These are phyloP conservation scores for Osmerus mordax DNA, from an alignment of 2,113 vertebrate species.

Conservation along the genomic window DNA sequence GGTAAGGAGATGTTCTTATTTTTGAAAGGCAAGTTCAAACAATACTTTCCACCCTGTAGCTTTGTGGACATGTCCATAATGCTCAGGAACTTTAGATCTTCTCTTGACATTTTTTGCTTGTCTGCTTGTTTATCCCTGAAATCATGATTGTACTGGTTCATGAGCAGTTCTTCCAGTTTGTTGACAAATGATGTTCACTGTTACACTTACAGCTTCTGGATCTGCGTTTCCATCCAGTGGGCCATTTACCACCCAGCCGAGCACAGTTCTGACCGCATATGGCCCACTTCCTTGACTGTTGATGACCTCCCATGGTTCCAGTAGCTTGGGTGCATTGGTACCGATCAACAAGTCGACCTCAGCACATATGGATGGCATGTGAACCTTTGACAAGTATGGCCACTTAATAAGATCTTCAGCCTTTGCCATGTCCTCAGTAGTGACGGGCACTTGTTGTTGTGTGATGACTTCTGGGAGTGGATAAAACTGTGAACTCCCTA, in stretches of 20 bases:
- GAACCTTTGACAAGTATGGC: not conserved
- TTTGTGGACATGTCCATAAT: too few relatives aligned
- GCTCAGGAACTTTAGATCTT: conserved; percentile 2
- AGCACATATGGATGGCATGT: not conserved
- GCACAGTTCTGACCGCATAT: too few relatives aligned
- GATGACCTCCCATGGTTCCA: conserved; percentile 2
- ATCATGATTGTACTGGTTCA: too few relatives aligned
- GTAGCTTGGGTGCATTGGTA: not conserved
- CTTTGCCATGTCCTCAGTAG: too few relatives aligned
- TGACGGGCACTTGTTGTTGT: conserved; percentile 5
- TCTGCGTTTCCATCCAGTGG: too few relatives aligned
- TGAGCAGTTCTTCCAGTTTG: not conserved
- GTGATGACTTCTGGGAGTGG: conserved; percentile 4
- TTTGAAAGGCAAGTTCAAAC: not conserved
- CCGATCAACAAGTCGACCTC: not conserved
- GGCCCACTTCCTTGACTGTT: not conserved
- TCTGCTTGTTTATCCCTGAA: too few relatives aligned
- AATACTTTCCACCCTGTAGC: too few relatives aligned
- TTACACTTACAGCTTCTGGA: too few relatives aligned
- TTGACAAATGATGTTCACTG: not conserved
- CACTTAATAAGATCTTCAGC: conserved; percentile 1
- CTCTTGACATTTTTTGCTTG: not conserved
- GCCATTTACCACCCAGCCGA: too few relatives aligned
- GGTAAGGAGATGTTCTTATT: not conserved
- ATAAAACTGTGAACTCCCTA: not conserved